These are phyloP conservation scores for Cirrhinus mrigala DNA, from an alignment of 2,797 vertebrate species.

Conservation along the genomic window DNA sequence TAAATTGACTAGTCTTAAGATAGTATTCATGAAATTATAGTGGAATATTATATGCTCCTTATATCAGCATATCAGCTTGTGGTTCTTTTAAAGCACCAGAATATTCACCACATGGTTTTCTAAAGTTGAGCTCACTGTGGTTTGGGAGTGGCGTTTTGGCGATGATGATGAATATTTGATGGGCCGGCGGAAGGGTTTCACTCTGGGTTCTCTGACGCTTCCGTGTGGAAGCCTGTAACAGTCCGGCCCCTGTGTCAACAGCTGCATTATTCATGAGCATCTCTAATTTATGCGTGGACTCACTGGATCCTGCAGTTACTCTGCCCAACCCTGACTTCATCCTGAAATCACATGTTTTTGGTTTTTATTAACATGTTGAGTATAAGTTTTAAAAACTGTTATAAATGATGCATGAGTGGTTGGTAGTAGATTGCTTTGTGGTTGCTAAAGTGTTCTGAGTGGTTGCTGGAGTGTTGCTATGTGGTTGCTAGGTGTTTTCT, in stretches of 20 bases:
- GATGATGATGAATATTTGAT: slow-evolving; percentile 76
- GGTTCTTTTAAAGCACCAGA: not conserved
- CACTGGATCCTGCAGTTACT: slow-evolving; percentile 55
- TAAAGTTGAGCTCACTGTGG: not conserved
- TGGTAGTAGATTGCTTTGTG: not conserved
- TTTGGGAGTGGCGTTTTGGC: slow-evolving; percentile 54
- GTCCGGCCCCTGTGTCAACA: slow-evolving; percentile 73
- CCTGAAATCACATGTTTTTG: slow-evolving; percentile 51
- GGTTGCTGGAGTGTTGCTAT: not conserved
- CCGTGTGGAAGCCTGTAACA: slow-evolving; percentile 77
- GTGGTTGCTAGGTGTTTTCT: not conserved
- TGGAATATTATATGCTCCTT: not conserved
- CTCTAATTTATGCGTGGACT: slow-evolving; percentile 78
- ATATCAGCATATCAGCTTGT: not conserved
- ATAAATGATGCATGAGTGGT: not conserved
- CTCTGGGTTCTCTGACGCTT: slow-evolving; percentile 75
- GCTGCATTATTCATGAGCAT: slow-evolving; percentile 81
- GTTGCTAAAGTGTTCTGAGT: not conserved
- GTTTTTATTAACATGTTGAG: not conserved
- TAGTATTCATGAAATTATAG: not conserved
- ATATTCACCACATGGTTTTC: not conserved
- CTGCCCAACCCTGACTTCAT: slow-evolving; percentile 60
- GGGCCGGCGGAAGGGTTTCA: slow-evolving; percentile 72
- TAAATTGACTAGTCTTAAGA: not conserved
- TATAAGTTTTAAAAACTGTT: not conserved